Conservation (phyloP, 2,888 invertebrate species). For the Calephelis perditalis region DNA sequence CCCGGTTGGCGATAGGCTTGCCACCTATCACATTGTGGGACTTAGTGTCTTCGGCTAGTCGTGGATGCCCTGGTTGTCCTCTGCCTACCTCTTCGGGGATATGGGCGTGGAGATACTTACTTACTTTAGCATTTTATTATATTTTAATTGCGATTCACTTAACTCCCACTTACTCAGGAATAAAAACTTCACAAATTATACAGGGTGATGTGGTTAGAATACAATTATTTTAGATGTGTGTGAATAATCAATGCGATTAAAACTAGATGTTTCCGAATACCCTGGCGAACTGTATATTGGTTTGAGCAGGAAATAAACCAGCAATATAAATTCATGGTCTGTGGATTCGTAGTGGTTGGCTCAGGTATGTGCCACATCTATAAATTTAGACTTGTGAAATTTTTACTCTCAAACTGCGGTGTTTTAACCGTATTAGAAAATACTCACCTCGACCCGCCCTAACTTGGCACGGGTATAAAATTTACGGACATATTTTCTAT, state of each 20-base stretch:
- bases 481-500: too few relatives aligned
- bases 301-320: slow-evolving; percentile 66
- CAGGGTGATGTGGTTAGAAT: slow-evolving; percentile 1
- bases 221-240: slow-evolving; percentile 12
- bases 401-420: slow-evolving; percentile 3
- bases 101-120: too few relatives aligned
- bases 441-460: too few relatives aligned
- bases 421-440: slow-evolving; percentile 1
- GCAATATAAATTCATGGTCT: slow-evolving; percentile 70
- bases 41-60: too few relatives aligned
- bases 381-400: slow-evolving; percentile 8
- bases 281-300: slow-evolving; percentile 1
- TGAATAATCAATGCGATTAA: slow-evolving; percentile 8
- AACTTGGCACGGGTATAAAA: too few relatives aligned
- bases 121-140: too few relatives aligned
- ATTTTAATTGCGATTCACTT: neutral
- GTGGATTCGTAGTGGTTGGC: slow-evolving; percentile 39
- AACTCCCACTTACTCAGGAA: neutral
- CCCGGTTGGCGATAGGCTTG: too few relatives aligned
- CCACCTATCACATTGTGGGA: too few relatives aligned
- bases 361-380: slow-evolving; percentile 22
- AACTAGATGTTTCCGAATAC: slow-evolving; percentile 2
- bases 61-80: too few relatives aligned
- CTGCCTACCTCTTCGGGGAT: too few relatives aligned
- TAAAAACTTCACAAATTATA: neutral